Evolutionary conservation across 2,888 invertebrate species (phyloP).

Genomic region (Patella ulyssiponensis): DNA sequence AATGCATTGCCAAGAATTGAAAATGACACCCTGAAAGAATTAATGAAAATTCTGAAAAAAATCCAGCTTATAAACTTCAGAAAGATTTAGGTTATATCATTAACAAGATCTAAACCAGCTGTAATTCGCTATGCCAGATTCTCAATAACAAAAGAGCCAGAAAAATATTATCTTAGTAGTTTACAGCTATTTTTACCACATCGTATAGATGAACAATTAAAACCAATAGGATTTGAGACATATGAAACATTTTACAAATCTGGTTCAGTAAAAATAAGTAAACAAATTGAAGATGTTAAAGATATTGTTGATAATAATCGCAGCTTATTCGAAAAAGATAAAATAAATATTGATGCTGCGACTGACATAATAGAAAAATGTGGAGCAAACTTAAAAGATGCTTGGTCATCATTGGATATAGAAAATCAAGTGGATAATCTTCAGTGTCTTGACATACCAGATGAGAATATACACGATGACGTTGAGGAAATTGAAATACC

Average conservation of each 20-base stretch:
- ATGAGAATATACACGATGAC: background rate
- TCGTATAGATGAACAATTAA: slow-evolving; percentile 2
- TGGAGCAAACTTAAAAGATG: slow-evolving; percentile 5
- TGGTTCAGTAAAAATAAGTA: background rate
- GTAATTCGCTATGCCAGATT: slow-evolving; percentile 4
- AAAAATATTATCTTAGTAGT: slow-evolving; percentile 15
- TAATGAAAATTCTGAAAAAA: slow-evolving; percentile 13
- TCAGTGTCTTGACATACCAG: background rate
- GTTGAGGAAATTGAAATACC: background rate
- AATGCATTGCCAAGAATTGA: background rate
- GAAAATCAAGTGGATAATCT: slow-evolving; percentile 3
- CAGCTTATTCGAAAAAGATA: background rate
- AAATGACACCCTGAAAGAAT: background rate
- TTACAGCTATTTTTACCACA: slow-evolving; percentile 16
- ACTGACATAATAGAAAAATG: background rate
- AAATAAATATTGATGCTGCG: background rate
- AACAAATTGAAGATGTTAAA: background rate
- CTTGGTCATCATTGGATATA: slow-evolving; percentile 11
- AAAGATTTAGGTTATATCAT: slow-evolving; percentile 7
- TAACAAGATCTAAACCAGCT: background rate
- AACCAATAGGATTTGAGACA: background rate
- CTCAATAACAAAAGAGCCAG: background rate
- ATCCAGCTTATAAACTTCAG: slow-evolving; percentile 13
- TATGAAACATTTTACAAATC: slow-evolving; percentile 8
- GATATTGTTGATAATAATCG: slow-evolving; percentile 11